Evolutionary conservation across 2,113 vertebrate genomes (phyloP).

Genomic region (Dipodomys ordii): DNA sequence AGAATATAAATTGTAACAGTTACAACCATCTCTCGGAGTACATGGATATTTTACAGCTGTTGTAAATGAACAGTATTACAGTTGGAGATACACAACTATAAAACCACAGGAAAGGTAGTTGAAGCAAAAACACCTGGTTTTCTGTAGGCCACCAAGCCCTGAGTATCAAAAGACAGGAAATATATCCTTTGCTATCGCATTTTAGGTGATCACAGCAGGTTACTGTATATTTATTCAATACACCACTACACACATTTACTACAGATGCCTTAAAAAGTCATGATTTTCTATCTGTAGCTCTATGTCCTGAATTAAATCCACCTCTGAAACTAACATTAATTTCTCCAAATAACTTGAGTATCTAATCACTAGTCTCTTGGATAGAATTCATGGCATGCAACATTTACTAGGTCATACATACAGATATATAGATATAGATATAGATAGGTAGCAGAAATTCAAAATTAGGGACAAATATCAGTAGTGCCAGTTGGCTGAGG

Average conservation of each 20-base stretch:
- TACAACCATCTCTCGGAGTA: conserved; percentile 78
- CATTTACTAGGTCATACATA: background rate
- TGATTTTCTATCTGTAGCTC: conserved; percentile 12
- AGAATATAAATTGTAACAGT: conserved; percentile 86
- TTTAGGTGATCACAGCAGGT: conserved; percentile 39
- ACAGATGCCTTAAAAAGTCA: conserved; percentile 52
- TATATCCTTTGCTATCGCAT: conserved; percentile 59
- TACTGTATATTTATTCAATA: conserved; percentile 35
- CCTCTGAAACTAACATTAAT: background rate
- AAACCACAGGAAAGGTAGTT: conserved; percentile 83
- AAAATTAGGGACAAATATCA: conserved; percentile 59
- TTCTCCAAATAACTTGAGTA: conserved; percentile 47
- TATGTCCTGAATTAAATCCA: conserved; percentile 52
- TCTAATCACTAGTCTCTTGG: conserved; percentile 30
- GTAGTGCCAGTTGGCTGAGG: conserved; percentile 1
- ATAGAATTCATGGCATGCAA: conserved; percentile 44
- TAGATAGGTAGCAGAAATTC: conserved; percentile 3
- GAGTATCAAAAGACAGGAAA: conserved; percentile 78
- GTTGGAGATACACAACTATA: conserved; percentile 83
- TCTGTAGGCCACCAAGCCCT: conserved; percentile 69
- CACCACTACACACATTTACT: background rate
- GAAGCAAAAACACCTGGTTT: conserved; percentile 83
- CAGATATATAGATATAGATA: no score
- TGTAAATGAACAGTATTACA: conserved; percentile 86
- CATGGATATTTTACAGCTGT: conserved; percentile 85